Conservation (phyloP, 2,888 invertebrate genomes). For the Schizaphis graminum region DNA sequence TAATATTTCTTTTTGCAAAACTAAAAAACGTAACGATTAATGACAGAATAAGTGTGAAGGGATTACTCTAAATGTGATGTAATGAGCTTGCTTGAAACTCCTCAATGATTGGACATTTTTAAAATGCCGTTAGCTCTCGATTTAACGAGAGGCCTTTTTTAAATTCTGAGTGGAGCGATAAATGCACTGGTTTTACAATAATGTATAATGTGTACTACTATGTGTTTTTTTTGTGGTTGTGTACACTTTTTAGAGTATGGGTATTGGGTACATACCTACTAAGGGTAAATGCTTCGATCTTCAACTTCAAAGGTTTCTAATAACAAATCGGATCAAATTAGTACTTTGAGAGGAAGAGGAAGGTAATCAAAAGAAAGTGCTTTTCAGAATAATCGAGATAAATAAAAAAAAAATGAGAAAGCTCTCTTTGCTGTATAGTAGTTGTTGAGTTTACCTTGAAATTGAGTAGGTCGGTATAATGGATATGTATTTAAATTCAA, state of each 20-base stretch:
- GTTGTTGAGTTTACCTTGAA: background rate
- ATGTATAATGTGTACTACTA: background rate
- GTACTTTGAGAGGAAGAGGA: background rate
- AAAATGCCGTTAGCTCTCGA: background rate
- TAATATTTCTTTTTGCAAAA: too few relatives aligned
- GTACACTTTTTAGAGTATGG: background rate
- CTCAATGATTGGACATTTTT: background rate
- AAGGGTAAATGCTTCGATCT: background rate
- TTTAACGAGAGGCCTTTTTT: conserved; percentile 3
- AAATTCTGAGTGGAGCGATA: background rate
- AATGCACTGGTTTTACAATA: background rate
- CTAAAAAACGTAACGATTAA: background rate
- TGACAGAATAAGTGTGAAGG: background rate
- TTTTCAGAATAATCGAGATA: background rate
- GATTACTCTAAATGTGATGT: background rate
- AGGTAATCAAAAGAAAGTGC: background rate
- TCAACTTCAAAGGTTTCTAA: background rate
- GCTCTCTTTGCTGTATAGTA: background rate
- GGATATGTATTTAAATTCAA: background rate
- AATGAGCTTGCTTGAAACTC: background rate
- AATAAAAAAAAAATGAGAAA: background rate
- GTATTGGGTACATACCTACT: too few relatives aligned
- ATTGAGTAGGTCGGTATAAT: background rate
- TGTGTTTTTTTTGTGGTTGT: background rate
- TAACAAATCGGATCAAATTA: background rate